phyloP scores from a whole-genome alignment of 2,113 vertebrate species.

The Chauna torquata region DNA sequence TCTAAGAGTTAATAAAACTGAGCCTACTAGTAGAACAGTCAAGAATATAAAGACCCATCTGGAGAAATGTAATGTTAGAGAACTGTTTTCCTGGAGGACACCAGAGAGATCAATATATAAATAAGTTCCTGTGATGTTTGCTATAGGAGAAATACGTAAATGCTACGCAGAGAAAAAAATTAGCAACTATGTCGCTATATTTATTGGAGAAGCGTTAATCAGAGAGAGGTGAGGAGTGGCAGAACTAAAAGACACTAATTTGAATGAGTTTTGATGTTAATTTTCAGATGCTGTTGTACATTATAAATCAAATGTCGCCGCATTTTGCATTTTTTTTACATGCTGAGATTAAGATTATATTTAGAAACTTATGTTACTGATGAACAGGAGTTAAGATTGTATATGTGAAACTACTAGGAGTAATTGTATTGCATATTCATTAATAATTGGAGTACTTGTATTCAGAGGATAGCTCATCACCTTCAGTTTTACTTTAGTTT shows the following conservation, averaged over 20 bases:
- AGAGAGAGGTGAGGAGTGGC: not conserved
- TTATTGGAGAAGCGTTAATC: not conserved
- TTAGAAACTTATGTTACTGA: conserved; percentile 9
- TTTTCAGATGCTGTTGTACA: too few relatives aligned
- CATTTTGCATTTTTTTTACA: not conserved
- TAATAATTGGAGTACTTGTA: not conserved
- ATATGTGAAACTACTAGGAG: not conserved
- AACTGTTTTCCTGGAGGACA: not conserved
- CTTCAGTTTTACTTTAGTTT: not conserved
- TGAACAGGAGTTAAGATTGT: not conserved
- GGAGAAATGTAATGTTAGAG: not conserved
- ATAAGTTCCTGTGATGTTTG: not conserved
- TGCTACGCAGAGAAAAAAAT: not conserved
- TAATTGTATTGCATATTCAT: not conserved
- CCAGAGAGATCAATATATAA: not conserved
- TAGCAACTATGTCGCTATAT: not conserved
- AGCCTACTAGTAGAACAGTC: not conserved
- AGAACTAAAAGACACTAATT: conserved; percentile 1
- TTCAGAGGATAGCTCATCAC: not conserved
- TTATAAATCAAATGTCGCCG: not conserved
- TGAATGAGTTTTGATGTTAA: not conserved
- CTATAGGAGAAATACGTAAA: not conserved
- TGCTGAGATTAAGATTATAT: not conserved
- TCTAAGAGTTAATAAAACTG: not conserved
- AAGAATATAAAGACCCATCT: not conserved